These are phyloP conservation scores for Sciurus vulgaris DNA, from an alignment of 2,797 vertebrate genomes.

Conservation along the genomic window DNA sequence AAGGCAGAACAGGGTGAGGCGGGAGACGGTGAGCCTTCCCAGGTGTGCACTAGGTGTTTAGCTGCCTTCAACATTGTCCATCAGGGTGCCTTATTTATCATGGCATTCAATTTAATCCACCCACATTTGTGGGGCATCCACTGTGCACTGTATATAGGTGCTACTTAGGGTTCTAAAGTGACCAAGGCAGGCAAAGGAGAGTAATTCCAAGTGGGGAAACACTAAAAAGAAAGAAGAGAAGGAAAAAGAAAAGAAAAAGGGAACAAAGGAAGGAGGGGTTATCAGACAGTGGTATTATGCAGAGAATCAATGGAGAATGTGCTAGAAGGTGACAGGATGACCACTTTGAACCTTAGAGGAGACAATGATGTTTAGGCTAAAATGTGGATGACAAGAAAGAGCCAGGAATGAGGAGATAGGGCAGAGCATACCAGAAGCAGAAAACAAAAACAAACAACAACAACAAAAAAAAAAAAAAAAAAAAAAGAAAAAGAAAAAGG, in stretches of 20 bases:
- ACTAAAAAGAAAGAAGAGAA: background rate
- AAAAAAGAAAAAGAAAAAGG: background rate
- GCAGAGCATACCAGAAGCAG: no score
- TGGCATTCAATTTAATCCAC: background rate
- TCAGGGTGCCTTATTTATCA: rapidly evolving
- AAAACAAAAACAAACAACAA: background rate
- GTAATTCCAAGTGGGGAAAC: background rate
- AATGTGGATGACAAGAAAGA: background rate
- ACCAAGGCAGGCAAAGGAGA: background rate
- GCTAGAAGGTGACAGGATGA: background rate
- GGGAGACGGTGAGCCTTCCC: background rate
- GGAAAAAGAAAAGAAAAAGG: no score
- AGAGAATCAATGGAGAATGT: background rate
- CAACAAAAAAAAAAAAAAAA: no score
- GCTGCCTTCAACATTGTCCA: background rate
- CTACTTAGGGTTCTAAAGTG: background rate
- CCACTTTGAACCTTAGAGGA: background rate
- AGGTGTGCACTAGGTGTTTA: rapidly evolving
- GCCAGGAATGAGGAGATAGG: background rate
- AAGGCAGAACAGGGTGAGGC: background rate
- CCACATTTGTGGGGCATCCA: rapidly evolving
- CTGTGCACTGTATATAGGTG: rapidly evolving
- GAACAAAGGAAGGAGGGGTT: background rate
- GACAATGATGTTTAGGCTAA: background rate
- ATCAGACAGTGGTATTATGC: background rate